Evolutionary conservation across 2,797 vertebrate species (phyloP), one percentile per base, ranked within the genome.

Genomic region (Oreochromis grahami): DNA sequence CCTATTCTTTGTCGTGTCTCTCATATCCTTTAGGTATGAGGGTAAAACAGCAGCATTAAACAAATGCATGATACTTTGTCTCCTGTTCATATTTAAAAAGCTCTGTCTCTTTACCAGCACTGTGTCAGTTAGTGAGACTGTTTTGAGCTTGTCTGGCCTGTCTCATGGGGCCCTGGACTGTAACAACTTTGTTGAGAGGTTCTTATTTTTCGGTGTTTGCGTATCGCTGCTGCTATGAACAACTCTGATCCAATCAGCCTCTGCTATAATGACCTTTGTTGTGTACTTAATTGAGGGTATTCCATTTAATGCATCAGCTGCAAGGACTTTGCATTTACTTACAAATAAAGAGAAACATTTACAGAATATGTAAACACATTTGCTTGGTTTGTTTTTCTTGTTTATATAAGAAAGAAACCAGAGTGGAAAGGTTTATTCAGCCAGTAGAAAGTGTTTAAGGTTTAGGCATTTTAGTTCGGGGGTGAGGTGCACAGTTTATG

Each of bases 281-380:
- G 95, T 96, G 94, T 91, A 94, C 94, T 89, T 88, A 91, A 92
- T 92, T 85, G 90, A 91, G 85, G 91, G 81, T 91, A 87, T 92
- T 93, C 85, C 91, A 94, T 95, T 95, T 90, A 94, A 94, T 93
- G 94, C 94, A 93, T 95, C 93, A 87, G 88, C 93, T 95, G 92
- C 93, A 89, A 94, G 82, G 88, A 95, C 91, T 96, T 96, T 96
- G 92, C 95, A 95, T 96, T 96, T 93, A 96, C 92, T 95, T 93
- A 94, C 91, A 93, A 96, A 96, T 96, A 96, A 97, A 96, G 91
- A 93, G 56, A 93, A 94, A 92, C 91, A 95, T 96, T 96, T 95
- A 92, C 95, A 96, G 95, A 96, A 96, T 83, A 94, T 82, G 65
- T 83, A 83, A 82, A 84, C 82, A 79, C 78, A 77, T 76, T 48